Evolutionary conservation across 1,140 invertebrate species (phyloP), one percentile per base, ranked within the genome.

Genomic region (Eumeta japonica): DNA sequence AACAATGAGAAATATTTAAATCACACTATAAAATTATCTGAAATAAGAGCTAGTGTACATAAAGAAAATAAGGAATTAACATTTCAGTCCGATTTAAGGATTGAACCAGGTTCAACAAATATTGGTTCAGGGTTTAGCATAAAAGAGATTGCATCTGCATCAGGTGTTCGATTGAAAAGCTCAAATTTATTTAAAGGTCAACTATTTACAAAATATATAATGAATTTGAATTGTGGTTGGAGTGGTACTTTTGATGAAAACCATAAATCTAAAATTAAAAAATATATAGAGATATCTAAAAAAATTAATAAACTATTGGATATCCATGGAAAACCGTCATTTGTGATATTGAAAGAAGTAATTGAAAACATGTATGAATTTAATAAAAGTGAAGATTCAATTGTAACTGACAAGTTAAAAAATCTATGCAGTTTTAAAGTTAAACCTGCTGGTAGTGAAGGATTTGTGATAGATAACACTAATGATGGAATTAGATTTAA

Each of bases 141-240:
- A 3, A 68, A 67, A 55, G 59, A 62, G 35, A 62, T 73, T 39
- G 49, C 53, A 10, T 28, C 37, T 15, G 43, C 35, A 24, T 60
- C 56, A 45, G 62, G 64, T 52, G 45, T 67, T 1, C 58, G 58
- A 42, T 42, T 74, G 14, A 71, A 62, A 54, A 61, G 58, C 28
- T 58, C 50, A 27, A 62, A 58, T 46, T 13, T 62, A 24, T 73
- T 68, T 40, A 55, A 62, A 46, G 62, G 55, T 10, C 56, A 54
- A 39, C 39, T 71, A 28, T 48, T 35, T 12, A 62, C 64, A 1
- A 49, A 12, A 11, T 66, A 56, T 41, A 49, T 60, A 37, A 40
- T 60, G 13, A 43, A 42, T 35, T 35, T 63, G 5, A 63, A 61
- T 45, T 31, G 67, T 12, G 50, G 50, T n/a, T 71, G 61, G 64